These are phyloP conservation scores for Poecilia picta DNA, from an alignment of 2,797 vertebrate species.

Conservation along the genomic window DNA sequence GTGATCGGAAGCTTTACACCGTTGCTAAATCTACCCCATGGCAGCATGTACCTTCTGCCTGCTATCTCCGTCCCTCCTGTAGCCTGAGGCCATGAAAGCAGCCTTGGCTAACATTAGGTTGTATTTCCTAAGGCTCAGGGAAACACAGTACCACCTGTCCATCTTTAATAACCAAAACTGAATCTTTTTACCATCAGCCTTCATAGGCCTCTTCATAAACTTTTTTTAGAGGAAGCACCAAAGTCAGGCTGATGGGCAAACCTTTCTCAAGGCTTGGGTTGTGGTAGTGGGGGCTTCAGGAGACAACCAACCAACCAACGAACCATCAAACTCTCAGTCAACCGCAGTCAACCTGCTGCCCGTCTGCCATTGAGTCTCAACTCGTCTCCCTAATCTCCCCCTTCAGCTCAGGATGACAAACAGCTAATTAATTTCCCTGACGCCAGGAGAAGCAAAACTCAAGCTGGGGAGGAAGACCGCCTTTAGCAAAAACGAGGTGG, in stretches of 20 bases:
- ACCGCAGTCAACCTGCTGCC: conserved; percentile 43
- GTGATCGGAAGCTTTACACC: conserved; percentile 61
- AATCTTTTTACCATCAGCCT: conserved; percentile 62
- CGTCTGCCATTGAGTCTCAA: conserved; percentile 49
- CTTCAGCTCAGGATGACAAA: conserved; percentile 82
- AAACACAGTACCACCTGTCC: conserved; percentile 74
- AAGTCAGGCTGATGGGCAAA: conserved; percentile 55
- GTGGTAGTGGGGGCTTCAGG: not conserved
- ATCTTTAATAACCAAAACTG: conserved; percentile 67
- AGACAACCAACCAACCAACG: conserved; percentile 27
- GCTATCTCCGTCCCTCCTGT: conserved; percentile 65
- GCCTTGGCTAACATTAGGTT: conserved; percentile 72
- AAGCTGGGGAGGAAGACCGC: conserved; percentile 75
- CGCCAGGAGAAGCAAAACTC: conserved; percentile 68
- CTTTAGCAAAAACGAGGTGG: conserved; percentile 73
- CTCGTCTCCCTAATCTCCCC: conserved; percentile 66
- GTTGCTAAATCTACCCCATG: conserved; percentile 66
- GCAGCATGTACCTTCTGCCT: conserved; percentile 68
- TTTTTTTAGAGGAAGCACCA: conserved; percentile 39
- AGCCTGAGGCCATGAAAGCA: conserved; percentile 73
- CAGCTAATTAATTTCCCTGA: conserved; percentile 80
- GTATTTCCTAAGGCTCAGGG: conserved; percentile 70
- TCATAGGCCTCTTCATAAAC: conserved; percentile 40
- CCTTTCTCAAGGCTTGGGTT: conserved; percentile 43
- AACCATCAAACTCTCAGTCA: conserved; percentile 35